Conservation (phyloP, 2,888 invertebrate species). For the Apotomis capreana region DNA sequence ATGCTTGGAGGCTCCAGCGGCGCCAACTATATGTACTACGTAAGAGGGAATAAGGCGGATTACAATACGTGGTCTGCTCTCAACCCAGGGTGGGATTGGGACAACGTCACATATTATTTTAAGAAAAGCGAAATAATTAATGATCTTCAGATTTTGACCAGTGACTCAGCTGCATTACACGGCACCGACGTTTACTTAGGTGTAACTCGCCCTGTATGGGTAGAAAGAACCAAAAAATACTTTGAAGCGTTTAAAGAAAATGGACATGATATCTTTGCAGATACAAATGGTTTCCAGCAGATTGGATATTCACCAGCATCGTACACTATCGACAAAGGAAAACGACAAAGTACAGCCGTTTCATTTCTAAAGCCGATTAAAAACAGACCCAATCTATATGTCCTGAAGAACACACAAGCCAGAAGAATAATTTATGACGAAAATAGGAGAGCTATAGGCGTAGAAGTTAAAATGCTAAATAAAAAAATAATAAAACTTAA, state of each 20-base stretch:
- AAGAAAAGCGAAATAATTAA: slow-evolving; percentile 37
- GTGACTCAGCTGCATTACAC: slow-evolving; percentile 24
- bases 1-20: slow-evolving; percentile 84
- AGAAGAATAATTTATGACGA: slow-evolving; percentile 27
- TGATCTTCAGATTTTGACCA: slow-evolving; percentile 18
- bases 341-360: slow-evolving; percentile 36
- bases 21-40: slow-evolving; percentile 84
- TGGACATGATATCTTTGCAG: slow-evolving; percentile 3
- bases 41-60: slow-evolving; percentile 83
- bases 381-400: slow-evolving; percentile 26
- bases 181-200: slow-evolving; percentile 72
- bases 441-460: slow-evolving; percentile 31
- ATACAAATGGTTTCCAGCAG: slow-evolving; percentile 37
- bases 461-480: slow-evolving; percentile 30
- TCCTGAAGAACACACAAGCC: slow-evolving; percentile 25
- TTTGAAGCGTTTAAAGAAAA: slow-evolving; percentile 16
- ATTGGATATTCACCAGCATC: slow-evolving; percentile 34
- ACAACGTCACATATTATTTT: slow-evolving; percentile 62
- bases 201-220: slow-evolving; percentile 23
- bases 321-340: slow-evolving; percentile 22
- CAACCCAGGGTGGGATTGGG: slow-evolving; percentile 83
- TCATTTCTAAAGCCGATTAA: slow-evolving; percentile 32
- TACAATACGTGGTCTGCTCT: slow-evolving; percentile 75
- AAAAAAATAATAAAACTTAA: slow-evolving; percentile 13
- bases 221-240: slow-evolving; percentile 18